Conservation (phyloP, 1,140 invertebrate species). For the Hyphantria cunea region DNA sequence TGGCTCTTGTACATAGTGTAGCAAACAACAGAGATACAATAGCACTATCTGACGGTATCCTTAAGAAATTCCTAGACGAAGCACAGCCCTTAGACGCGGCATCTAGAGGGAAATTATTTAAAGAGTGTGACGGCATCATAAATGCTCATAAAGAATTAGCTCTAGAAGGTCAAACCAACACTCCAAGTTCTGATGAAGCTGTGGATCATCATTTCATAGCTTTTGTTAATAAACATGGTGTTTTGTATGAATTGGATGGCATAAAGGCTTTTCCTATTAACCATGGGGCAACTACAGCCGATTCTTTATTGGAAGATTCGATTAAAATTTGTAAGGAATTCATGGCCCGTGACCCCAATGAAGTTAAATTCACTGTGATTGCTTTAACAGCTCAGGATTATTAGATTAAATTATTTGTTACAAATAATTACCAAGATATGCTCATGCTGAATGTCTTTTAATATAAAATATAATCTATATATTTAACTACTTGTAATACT, state of each 20-base stretch:
- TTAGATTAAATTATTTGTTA: not conserved
- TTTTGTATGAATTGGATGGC: constrained; percentile 96
- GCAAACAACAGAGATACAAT: constrained; percentile 90
- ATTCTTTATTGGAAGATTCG: constrained; percentile 88
- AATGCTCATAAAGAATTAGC: constrained; percentile 92
- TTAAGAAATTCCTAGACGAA: constrained; percentile 91
- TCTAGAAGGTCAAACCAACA: constrained; percentile 94
- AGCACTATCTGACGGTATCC: constrained; percentile 85
- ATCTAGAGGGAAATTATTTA: constrained; percentile 89
- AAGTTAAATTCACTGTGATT: constrained; percentile 92
- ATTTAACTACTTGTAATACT: too few relatives aligned
- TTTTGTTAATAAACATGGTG: constrained; percentile 92
- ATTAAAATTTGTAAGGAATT: constrained; percentile 91
- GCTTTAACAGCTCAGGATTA: constrained; percentile 84
- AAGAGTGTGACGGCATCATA: constrained; percentile 87
- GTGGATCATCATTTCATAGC: constrained; percentile 95
- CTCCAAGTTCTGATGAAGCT: constrained; percentile 87
- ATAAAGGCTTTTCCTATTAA: constrained; percentile 93
- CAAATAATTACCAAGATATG: too few relatives aligned
- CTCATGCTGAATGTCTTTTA: too few relatives aligned
- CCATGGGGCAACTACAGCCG: constrained; percentile 90
- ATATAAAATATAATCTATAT: too few relatives aligned
- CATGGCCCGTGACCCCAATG: constrained; percentile 91
- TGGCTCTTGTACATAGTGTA: constrained; percentile 94
- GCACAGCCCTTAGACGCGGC: constrained; percentile 86